These are phyloP conservation scores for Polyommatus iphigenia DNA, from an alignment of 2,888 invertebrate genomes.

Conservation along the genomic window DNA sequence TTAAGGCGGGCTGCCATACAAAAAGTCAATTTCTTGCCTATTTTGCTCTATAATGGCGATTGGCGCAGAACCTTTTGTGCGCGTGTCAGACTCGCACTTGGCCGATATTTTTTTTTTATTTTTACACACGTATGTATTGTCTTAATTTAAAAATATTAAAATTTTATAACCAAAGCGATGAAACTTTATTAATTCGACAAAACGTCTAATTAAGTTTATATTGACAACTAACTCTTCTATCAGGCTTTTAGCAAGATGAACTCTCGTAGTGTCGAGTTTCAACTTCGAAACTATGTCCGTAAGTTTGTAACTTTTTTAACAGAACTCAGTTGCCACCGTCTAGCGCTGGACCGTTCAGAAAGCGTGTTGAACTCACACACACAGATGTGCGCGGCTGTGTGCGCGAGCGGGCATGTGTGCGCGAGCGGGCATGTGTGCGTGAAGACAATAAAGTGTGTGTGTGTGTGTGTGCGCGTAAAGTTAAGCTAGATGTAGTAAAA, in stretches of 20 bases:
- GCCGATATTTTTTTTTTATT: too few relatives aligned
- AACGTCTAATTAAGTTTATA: too few relatives aligned
- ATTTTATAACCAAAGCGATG: too few relatives aligned
- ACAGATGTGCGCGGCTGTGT: constrained; percentile 45
- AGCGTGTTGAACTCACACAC: constrained; percentile 63
- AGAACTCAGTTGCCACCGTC: constrained; percentile 54
- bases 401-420: constrained; percentile 49
- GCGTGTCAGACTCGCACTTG: too few relatives aligned
- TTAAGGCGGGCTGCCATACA: too few relatives aligned
- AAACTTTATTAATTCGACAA: too few relatives aligned
- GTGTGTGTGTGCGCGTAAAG: constrained; percentile 50
- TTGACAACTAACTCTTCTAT: neutral
- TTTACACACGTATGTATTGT: too few relatives aligned
- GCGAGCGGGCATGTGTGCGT: constrained; percentile 50
- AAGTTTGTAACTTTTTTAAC: constrained; percentile 37
- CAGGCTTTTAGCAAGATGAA: neutral
- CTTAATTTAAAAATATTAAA: too few relatives aligned
- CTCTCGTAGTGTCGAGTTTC: neutral
- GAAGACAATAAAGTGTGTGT: constrained; percentile 54
- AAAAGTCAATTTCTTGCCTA: too few relatives aligned
- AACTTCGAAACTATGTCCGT: constrained; percentile 16
- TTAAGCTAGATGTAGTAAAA: constrained; percentile 49
- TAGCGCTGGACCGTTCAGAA: constrained; percentile 45
- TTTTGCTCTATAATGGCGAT: too few relatives aligned
- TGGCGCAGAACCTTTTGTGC: too few relatives aligned